These are phyloP conservation scores for Trichogramma dendrolimi DNA, from an alignment of 2,888 invertebrate genomes.

Conservation along the genomic window DNA sequence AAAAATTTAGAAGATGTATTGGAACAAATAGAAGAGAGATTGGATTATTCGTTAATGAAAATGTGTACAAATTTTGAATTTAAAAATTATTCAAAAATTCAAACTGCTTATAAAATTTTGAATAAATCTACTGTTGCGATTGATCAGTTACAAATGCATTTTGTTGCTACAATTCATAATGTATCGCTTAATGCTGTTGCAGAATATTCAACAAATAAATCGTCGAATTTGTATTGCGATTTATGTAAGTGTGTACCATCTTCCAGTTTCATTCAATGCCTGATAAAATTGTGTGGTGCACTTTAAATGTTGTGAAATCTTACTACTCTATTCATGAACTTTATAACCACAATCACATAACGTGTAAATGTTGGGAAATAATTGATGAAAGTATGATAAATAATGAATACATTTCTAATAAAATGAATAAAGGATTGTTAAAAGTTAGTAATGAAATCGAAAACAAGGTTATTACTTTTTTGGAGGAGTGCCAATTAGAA, in stretches of 20 bases:
- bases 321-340: slow-evolving; percentile 74
- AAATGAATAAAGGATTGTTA: slow-evolving; percentile 78
- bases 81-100: slow-evolving; percentile 74
- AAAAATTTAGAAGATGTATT: slow-evolving; percentile 86
- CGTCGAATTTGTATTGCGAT: slow-evolving; percentile 74
- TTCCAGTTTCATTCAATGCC: slow-evolving; percentile 67
- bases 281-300: slow-evolving; percentile 81
- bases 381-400: slow-evolving; percentile 57
- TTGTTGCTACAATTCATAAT: slow-evolving; percentile 85
- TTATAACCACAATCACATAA: slow-evolving; percentile 61
- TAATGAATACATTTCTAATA: slow-evolving; percentile 78
- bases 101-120: slow-evolving; percentile 80
- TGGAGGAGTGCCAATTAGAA: slow-evolving; percentile 77
- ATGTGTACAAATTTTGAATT: slow-evolving; percentile 62
- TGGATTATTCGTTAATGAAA: slow-evolving; percentile 81
- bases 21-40: slow-evolving; percentile 83
- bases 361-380: slow-evolving; percentile 25
- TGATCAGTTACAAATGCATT: slow-evolving; percentile 94
- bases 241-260: slow-evolving; percentile 65
- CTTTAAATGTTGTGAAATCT: slow-evolving; percentile 78
- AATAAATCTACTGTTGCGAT: slow-evolving; percentile 90
- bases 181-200: slow-evolving; percentile 64
- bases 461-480: slow-evolving; percentile 77
- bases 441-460: slow-evolving; percentile 94
- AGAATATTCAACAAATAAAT: slow-evolving; percentile 56